phyloP scores from a whole-genome alignment of 1,140 invertebrate genomes.

The Ctenoplectra terminalis region DNA sequence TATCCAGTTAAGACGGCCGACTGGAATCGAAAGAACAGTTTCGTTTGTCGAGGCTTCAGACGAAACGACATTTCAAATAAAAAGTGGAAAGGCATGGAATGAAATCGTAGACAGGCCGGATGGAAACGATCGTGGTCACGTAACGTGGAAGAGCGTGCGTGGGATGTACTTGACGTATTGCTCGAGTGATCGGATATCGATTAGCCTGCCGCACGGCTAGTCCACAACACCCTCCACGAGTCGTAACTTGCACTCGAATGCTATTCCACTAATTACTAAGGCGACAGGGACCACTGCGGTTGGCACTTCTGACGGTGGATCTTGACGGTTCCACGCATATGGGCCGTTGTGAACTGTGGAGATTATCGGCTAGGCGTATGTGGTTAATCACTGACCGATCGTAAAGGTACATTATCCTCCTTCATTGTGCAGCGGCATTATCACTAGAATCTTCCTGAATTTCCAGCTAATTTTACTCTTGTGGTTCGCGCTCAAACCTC shows the following conservation, averaged over 20 bases:
- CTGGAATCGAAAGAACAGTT: too few relatives aligned
- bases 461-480: too few relatives aligned
- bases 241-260: slow-evolving; percentile 78
- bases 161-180: slow-evolving; percentile 80
- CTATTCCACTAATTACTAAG: slow-evolving; percentile 78
- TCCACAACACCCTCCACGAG: slow-evolving; percentile 68
- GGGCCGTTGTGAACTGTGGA: slow-evolving; percentile 35
- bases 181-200: slow-evolving; percentile 77
- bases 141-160: slow-evolving; percentile 61
- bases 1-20: too few relatives aligned
- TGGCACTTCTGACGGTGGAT: slow-evolving; percentile 70
- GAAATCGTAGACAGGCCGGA: slow-evolving; percentile 13
- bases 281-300: slow-evolving; percentile 69
- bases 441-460: neutral
- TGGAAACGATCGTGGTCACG: slow-evolving; percentile 26
- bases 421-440: slow-evolving; percentile 21
- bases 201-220: slow-evolving; percentile 64
- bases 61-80: too few relatives aligned
- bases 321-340: slow-evolving; percentile 68
- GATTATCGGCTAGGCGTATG: slow-evolving; percentile 61
- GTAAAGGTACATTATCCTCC: too few relatives aligned
- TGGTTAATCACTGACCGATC: slow-evolving; percentile 61
- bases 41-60: too few relatives aligned
- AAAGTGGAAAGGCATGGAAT: neutral
- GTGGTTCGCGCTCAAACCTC: too few relatives aligned